Base-by-base conservation (phyloP, 2,888 invertebrate genomes). In the Drosophila conformis region DNA sequence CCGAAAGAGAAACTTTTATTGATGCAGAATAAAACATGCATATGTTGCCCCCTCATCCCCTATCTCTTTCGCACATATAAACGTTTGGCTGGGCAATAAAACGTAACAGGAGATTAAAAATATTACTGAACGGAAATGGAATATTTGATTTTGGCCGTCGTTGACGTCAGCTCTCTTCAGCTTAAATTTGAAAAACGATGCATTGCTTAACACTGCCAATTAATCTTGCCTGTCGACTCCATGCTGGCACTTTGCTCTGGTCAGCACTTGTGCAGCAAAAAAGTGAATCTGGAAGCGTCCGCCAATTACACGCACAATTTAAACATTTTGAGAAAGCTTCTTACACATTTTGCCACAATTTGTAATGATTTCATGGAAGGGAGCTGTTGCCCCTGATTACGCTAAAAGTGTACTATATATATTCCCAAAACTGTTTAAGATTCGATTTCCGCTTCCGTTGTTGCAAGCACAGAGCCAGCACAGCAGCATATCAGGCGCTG, bases 391-490 rank as follows among this genome's bases (percentile, higher is more conserved):
- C 21, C 33, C 60, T 61, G 69, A 73, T 74, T 78, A 75, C 65
- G 52, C 64, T 2, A 31, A 59, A 46, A 62, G 51, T 78, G 58
- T 69, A 77, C 78, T 63, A 74, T 64, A 74, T 58, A 74, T 70
- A 78, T 70, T 62, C 53, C 42, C 40, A 73, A 80, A 88, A 82
- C 71, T 86, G 86, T 74, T 84, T 70, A 88, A 86, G 82, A 87
- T 88, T 87, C 87, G 89, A 87, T 87, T 88, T 87, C 87, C 87
- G 89, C 73, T 88, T 88, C 88, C 87, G 84, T 72, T 83, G 80
- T 76, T 87, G 83, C 83, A 79, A 73, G 80, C 87, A 84, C 84
- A 76, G 72, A 76, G 76, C 66, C 72, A 69, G 76, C 70, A 51
- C 57, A 60, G 65, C 64, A 54, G 68, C 85, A 80, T 62, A 76